Conservation (phyloP, 2,797 vertebrate species). For the Typhlichthys subterraneus region DNA sequence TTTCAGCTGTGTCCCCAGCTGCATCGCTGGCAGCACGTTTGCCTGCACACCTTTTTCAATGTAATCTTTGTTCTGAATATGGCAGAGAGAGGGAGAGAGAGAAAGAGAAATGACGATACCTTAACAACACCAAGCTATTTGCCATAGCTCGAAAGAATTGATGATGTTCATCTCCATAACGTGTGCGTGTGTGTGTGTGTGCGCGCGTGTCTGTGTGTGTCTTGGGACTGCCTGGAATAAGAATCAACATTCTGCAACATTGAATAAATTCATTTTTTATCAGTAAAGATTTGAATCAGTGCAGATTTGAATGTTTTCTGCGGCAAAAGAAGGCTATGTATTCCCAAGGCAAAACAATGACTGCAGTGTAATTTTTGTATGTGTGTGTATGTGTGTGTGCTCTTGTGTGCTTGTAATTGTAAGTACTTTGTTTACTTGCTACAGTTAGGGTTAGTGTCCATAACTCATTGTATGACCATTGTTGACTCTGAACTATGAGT, state of each 20-base stretch:
- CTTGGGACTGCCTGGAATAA: not conserved
- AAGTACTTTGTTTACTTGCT: too few species aligned
- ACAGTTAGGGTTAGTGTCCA: too few species aligned
- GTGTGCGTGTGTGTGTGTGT: constrained; percentile 24
- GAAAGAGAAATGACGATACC: constrained; percentile 53
- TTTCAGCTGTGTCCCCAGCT: constrained; percentile 36
- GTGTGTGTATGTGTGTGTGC: too few species aligned
- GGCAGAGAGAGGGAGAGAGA: constrained; percentile 27
- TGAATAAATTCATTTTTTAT: constrained; percentile 39
- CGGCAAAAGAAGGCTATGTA: constrained; percentile 19
- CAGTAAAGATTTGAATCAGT: constrained; percentile 30
- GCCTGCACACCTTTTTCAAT: constrained; percentile 30
- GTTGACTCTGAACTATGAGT: too few species aligned
- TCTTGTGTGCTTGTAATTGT: too few species aligned
- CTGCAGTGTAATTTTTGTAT: constrained; percentile 25
- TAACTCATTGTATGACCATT: too few species aligned
- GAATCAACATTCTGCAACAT: constrained; percentile 5
- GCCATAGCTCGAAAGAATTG: constrained; percentile 31
- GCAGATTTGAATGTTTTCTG: constrained; percentile 20
- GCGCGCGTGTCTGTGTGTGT: constrained; percentile 19
- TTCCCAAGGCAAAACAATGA: constrained; percentile 32
- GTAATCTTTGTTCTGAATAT: constrained; percentile 52
- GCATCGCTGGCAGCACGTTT: constrained; percentile 20
- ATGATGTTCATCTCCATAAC: constrained; percentile 40
- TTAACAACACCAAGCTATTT: constrained; percentile 55